Conservation (phyloP, 2,797 vertebrate species). For the Sibirionetta formosa region DNA sequence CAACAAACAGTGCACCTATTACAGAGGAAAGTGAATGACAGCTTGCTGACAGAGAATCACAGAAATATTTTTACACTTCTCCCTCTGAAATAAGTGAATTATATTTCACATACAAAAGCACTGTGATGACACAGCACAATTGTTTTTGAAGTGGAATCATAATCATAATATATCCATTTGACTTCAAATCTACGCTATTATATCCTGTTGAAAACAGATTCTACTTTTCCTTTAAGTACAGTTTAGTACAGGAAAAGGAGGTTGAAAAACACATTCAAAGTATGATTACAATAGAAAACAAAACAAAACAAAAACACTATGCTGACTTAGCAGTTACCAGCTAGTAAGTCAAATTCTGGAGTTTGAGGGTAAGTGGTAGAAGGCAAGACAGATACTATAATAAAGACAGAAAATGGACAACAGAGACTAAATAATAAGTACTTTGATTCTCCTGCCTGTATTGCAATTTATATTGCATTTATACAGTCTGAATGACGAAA, state of each 20-base stretch:
- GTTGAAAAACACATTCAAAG: neutral
- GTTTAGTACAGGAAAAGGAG: neutral
- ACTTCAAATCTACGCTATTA: neutral
- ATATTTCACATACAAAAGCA: neutral
- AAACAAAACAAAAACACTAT: neutral
- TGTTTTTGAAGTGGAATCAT: neutral
- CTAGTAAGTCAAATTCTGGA: neutral
- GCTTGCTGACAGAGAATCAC: neutral
- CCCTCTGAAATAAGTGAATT: neutral
- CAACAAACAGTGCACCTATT: neutral
- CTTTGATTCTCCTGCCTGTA: neutral
- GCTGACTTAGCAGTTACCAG: neutral
- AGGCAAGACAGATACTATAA: neutral
- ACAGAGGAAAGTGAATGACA: neutral
- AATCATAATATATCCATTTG: neutral
- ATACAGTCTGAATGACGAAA: neutral
- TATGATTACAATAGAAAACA: neutral
- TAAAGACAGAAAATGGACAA: slow-evolving; percentile 35
- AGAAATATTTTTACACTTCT: neutral
- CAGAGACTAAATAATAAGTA: slow-evolving; percentile 13
- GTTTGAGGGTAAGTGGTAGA: neutral
- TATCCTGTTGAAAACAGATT: neutral
- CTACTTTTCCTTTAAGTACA: neutral
- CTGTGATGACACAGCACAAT: neutral
- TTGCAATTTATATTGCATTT: neutral